These are phyloP conservation scores for Megalurothrips usitatus DNA, from an alignment of 2,888 invertebrate species.

Conservation along the genomic window DNA sequence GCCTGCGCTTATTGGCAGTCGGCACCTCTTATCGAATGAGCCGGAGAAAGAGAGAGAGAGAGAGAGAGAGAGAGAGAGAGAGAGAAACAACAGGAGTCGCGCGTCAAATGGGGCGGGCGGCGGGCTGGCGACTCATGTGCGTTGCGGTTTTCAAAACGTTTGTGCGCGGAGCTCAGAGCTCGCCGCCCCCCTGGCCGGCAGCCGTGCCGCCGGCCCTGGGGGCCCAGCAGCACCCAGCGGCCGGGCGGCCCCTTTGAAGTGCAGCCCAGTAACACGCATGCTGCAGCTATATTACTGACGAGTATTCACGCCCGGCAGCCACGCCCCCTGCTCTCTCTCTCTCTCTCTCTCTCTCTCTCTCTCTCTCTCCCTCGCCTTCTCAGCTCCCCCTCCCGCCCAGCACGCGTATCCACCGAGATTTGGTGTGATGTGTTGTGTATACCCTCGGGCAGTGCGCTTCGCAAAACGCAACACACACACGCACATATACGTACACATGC, in stretches of 20 bases:
- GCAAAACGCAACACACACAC: too few species aligned
- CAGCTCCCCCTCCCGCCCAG: slow-evolving; percentile 19
- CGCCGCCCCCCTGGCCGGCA: not conserved
- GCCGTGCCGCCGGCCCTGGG: too few species aligned
- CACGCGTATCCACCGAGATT: not conserved
- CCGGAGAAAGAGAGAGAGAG: too few species aligned
- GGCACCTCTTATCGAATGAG: too few species aligned
- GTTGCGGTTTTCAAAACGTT: not conserved
- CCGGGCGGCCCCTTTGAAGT: slow-evolving; percentile 13
- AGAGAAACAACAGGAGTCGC: too few species aligned
- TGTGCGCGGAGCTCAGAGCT: not conserved
- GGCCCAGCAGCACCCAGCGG: not conserved
- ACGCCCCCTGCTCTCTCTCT: slow-evolving; percentile 30
- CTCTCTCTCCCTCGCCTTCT: slow-evolving; percentile 35
- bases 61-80: too few species aligned
- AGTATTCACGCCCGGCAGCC: slow-evolving; percentile 25
- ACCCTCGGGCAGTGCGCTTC: too few species aligned
- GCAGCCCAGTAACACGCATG: slow-evolving; percentile 17
- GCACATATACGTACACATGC: too few species aligned
- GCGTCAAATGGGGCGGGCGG: slow-evolving; percentile 34
- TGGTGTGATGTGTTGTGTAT: too few species aligned
- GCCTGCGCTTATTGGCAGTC: too few species aligned
- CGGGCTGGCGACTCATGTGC: slow-evolving; percentile 30
- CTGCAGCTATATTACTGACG: slow-evolving; percentile 11
- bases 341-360: slow-evolving; percentile 33